A percentile compares a stretch with the other conserved stretches of the same genome.
Evolutionary conservation across 2,113 vertebrate species (phyloP).

Genomic region (Ammodytes marinus): DNA sequence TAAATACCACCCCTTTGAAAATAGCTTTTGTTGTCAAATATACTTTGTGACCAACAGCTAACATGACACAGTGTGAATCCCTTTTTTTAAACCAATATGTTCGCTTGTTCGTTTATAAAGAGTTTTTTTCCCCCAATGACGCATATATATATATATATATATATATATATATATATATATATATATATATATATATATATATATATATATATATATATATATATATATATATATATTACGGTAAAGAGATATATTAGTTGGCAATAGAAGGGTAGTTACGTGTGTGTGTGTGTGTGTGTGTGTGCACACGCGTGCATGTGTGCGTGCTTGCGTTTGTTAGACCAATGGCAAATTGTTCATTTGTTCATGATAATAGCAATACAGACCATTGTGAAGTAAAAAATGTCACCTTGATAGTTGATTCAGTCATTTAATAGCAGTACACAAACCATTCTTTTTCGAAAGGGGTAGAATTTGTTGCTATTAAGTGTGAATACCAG

Average conservation of each 20-base stretch:
- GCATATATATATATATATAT: background rate
- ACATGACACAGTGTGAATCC: constrained; percentile 17
- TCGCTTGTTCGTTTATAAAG: background rate
- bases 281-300: too few relatives aligned
- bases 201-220: too few relatives aligned
- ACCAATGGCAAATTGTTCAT: background rate
- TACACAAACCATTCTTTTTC: background rate
- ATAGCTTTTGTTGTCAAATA: constrained; percentile 24
- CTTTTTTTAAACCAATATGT: constrained; percentile 25
- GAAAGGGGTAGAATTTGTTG: background rate
- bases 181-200: too few relatives aligned
- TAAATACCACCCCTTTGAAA: constrained; percentile 35
- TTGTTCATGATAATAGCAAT: background rate
- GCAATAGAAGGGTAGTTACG: too few relatives aligned
- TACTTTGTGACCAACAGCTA: constrained; percentile 17
- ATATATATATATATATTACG: too few relatives aligned
- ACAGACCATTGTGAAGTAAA: background rate
- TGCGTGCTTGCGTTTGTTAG: too few relatives aligned
- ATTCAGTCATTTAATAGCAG: constrained; percentile 20
- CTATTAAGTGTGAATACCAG: constrained; percentile 25
- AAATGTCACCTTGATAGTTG: constrained; percentile 18
- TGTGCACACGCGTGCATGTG: too few relatives aligned
- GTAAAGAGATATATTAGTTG: too few relatives aligned
- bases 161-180: background rate
- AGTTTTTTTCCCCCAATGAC: background rate